A percentile compares a stretch with the other conserved stretches of the same genome.
phyloP scores from a whole-genome alignment of 2,888 invertebrate genomes.

The Hypselothyrea guttata region DNA sequence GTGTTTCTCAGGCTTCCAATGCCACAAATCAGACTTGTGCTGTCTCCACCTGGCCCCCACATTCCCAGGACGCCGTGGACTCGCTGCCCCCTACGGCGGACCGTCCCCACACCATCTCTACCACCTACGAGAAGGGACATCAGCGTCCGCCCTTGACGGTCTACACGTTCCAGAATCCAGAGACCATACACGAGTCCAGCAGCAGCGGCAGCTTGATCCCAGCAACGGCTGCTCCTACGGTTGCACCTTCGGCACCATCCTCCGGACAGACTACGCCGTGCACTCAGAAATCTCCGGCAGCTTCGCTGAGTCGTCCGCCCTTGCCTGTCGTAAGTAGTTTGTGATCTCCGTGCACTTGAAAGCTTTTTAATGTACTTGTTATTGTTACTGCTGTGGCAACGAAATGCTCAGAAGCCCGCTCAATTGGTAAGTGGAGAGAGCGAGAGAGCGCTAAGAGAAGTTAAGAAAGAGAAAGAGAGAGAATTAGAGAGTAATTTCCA shows the following conservation, averaged over 20 bases:
- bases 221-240: constrained; percentile 22
- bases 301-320: constrained; percentile 86
- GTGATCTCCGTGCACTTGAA: constrained; percentile 5
- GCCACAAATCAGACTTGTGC: constrained; percentile 82
- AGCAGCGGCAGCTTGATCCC: constrained; percentile 49
- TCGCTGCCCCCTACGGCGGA: constrained; percentile 85
- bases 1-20: constrained; percentile 83
- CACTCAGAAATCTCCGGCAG: constrained; percentile 83
- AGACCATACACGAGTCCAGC: constrained; percentile 82
- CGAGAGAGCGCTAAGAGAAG: constrained; percentile 4
- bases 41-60: constrained; percentile 83
- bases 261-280: constrained; percentile 78
- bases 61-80: constrained; percentile 82
- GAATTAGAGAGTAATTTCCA: constrained; percentile 13
- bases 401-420: constrained; percentile 72
- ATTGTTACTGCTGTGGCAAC: constrained; percentile 51
- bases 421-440: constrained; percentile 78
- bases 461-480: no score
- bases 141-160: constrained; percentile 92
- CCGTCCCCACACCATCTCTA: constrained; percentile 96
- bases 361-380: constrained; percentile 41
- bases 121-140: constrained; percentile 94
- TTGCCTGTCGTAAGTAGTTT: constrained; percentile 86
- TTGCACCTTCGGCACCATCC: constrained; percentile 15
- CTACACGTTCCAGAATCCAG: constrained; percentile 93